phyloP scores from a whole-genome alignment of 2,888 invertebrate genomes.

The Agapostemon virescens region DNA sequence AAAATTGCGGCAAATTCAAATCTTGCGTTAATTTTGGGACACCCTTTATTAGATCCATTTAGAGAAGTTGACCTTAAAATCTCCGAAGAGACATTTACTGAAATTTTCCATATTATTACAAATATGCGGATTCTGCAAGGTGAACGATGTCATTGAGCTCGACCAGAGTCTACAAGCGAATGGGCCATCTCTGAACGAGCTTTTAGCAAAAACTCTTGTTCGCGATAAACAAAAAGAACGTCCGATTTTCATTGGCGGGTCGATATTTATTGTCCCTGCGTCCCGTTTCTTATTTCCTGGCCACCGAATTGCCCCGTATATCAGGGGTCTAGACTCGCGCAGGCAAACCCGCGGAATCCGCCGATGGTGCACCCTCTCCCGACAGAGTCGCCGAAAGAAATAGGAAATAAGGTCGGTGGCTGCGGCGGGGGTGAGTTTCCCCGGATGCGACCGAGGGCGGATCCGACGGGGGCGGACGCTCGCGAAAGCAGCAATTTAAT shows the following conservation, averaged over 20 bases:
- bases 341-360: slow-evolving; percentile 4
- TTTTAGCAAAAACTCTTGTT: background rate
- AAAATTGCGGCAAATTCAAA: no score
- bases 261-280: background rate
- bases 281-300: background rate
- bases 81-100: no score
- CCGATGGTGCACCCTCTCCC: background rate
- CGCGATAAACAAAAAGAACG: background rate
- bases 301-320: background rate
- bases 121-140: no score
- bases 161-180: no score
- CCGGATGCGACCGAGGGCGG: slow-evolving; percentile 40
- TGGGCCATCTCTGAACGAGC: background rate
- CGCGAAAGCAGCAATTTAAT: slow-evolving; percentile 76
- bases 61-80: no score
- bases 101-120: no score
- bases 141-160: no score
- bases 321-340: background rate
- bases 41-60: no score
- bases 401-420: background rate
- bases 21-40: no score
- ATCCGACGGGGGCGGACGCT: slow-evolving; percentile 37
- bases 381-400: background rate
- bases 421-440: background rate
- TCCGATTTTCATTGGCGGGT: background rate